These are phyloP conservation scores for Hybognathus amarus DNA, from an alignment of 2,797 vertebrate species.

Conservation along the genomic window DNA sequence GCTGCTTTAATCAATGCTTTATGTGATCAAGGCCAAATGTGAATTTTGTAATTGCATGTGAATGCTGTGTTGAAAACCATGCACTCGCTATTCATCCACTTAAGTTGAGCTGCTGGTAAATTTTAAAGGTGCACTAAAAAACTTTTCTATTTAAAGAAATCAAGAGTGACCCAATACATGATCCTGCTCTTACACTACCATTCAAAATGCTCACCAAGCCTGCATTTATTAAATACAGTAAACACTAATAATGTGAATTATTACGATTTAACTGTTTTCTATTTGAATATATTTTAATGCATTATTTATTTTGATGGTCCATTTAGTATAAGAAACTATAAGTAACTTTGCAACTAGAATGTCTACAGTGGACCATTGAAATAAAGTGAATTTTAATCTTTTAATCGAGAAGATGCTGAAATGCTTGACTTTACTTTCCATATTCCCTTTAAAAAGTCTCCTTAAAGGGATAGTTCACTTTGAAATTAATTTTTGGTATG, in stretches of 20 bases:
- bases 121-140: not conserved
- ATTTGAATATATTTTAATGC: too few species aligned
- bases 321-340: too few species aligned
- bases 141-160: not conserved
- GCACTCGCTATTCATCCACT: not conserved
- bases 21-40: conserved; percentile 19
- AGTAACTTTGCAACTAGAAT: too few species aligned
- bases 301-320: too few species aligned
- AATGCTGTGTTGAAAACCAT: not conserved
- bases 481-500: too few species aligned
- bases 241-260: not conserved
- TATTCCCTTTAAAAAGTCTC: too few species aligned
- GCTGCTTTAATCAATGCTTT: conserved; percentile 12
- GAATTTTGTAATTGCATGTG: not conserved
- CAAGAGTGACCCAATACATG: not conserved
- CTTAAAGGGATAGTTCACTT: too few species aligned
- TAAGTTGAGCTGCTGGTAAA: not conserved
- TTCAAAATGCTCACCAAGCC: not conserved
- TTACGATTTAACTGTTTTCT: too few species aligned
- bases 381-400: too few species aligned
- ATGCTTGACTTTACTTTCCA: too few species aligned
- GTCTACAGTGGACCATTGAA: too few species aligned
- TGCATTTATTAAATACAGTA: not conserved
- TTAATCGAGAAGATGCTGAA: too few species aligned
- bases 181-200: not conserved